Evolutionary conservation across 2,888 invertebrate species (phyloP), one percentile per base, ranked within the genome.

Genomic region (Pardosa pseudoannulata): DNA sequence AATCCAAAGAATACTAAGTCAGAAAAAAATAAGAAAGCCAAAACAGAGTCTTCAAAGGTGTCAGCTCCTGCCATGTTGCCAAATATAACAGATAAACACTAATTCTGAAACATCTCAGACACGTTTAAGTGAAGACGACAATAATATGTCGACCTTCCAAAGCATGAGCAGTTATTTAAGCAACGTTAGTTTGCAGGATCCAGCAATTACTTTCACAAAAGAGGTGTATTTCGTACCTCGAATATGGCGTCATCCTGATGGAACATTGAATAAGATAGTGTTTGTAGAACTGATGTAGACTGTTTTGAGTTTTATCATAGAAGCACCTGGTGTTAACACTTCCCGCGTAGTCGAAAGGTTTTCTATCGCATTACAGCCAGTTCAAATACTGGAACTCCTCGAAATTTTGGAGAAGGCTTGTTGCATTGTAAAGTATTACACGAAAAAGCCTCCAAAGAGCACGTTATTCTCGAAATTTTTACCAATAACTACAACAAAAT

Each of bases 171-270:
- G 36, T 36, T 5, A 36, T 36, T 36, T 9, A 36, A 36, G 9
- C 9, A 9, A 36, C 36, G 6, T 9, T 5, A 36, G 11, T 56
- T 56, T 56, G 5, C 23, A 56, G 16, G 56, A 56, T 56, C 0
- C 67, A 67, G 23, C n/a, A 32, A 32, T 67, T 32, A 41, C 29
- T 41, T 70, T 70, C 19, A 32, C 13, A 36, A 28, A 74, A n/a
- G 31, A 46, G 27, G 46, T 76, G 16, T 70, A 72, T 13, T 90
- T 91, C 50, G 73, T 91, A 2, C 91, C 92, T 7, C 93, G 93
- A 85, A 95, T 96, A 0, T 96, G 96, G 96, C 93, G 95, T 79
- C 93, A 94, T 87, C 93, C 96, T 0, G 95, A 96, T 91, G 96
- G 96, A 1, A 92, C 93, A 0, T 90, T 96, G 11, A 95, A 96